Percentiles rank a stretch among this genome's conserved stretches.
These are phyloP conservation scores for Xanthia togata DNA, from an alignment of 2,888 invertebrate genomes.

Conservation along the genomic window DNA sequence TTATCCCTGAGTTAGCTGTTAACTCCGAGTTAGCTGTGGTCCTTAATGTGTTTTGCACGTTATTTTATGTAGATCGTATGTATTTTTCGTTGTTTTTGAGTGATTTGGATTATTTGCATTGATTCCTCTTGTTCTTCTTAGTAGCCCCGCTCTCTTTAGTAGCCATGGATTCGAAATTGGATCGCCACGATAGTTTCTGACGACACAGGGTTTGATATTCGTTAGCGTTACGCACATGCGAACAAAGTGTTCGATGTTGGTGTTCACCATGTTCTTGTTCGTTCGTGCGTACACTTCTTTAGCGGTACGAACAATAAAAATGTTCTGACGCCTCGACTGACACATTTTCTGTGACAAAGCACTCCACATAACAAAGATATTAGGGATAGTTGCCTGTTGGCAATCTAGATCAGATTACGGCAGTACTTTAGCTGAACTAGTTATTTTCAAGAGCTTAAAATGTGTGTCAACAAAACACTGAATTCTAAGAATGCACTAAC, in stretches of 20 bases:
- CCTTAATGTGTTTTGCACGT: background rate
- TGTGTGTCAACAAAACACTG: slow-evolving; percentile 55
- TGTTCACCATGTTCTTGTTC: too few species aligned
- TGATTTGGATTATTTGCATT: background rate
- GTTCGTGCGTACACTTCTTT: too few species aligned
- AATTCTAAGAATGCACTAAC: slow-evolving; percentile 39
- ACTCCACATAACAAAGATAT: slow-evolving; percentile 13
- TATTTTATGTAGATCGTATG: background rate
- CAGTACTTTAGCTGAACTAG: slow-evolving; percentile 26
- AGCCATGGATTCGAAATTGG: too few species aligned
- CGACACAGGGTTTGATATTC: too few species aligned
- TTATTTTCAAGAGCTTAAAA: slow-evolving; percentile 40
- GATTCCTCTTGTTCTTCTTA: background rate
- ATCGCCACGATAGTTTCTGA: too few species aligned
- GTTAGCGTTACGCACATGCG: too few species aligned
- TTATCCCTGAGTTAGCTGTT: too few species aligned
- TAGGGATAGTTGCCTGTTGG: slow-evolving; percentile 15
- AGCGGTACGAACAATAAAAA: background rate
- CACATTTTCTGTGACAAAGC: slow-evolving; percentile 26
- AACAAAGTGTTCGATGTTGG: too few species aligned
- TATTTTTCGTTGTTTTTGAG: background rate
- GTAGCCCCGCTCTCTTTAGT: too few species aligned
- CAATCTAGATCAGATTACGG: slow-evolving; percentile 49
- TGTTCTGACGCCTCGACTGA: background rate
- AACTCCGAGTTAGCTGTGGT: too few species aligned